Evolutionary conservation across 2,888 invertebrate genomes (phyloP).

Genomic region (Lithodes maja): DNA sequence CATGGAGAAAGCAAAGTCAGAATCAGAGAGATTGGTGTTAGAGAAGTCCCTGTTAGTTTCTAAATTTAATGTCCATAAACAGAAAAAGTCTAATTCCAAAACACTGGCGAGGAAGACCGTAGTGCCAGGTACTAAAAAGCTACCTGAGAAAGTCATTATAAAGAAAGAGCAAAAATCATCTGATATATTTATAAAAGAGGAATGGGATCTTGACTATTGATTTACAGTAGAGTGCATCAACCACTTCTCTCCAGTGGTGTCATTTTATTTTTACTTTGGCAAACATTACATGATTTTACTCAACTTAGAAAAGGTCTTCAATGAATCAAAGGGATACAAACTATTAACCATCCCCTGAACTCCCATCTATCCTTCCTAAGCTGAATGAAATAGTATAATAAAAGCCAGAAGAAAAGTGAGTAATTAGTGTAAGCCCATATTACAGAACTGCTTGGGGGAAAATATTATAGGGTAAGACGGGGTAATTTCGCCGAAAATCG

Average conservation of each 20-base stretch:
- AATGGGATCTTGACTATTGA: neutral
- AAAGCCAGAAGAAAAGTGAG: no score
- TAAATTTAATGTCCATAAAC: no score
- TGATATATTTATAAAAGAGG: conserved; percentile 7
- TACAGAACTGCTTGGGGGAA: no score
- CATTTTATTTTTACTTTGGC: neutral
- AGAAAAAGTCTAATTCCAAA: neutral
- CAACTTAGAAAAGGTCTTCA: neutral
- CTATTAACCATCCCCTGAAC: no score
- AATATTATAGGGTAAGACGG: no score
- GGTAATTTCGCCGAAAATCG: no score
- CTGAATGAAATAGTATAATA: no score
- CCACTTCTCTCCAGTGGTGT: neutral
- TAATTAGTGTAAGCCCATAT: no score
- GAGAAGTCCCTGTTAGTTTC: no score
- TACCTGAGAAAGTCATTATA: neutral
- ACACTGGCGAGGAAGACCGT: neutral
- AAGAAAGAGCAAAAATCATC: neutral
- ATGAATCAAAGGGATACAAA: no score
- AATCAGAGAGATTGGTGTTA: no score
- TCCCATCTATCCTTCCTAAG: no score
- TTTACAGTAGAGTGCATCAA: neutral
- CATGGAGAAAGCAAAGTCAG: neutral
- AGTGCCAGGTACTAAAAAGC: neutral
- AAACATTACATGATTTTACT: neutral